phyloP scores from a whole-genome alignment of 2,113 vertebrate species.

The Triplophysa siluroides region DNA sequence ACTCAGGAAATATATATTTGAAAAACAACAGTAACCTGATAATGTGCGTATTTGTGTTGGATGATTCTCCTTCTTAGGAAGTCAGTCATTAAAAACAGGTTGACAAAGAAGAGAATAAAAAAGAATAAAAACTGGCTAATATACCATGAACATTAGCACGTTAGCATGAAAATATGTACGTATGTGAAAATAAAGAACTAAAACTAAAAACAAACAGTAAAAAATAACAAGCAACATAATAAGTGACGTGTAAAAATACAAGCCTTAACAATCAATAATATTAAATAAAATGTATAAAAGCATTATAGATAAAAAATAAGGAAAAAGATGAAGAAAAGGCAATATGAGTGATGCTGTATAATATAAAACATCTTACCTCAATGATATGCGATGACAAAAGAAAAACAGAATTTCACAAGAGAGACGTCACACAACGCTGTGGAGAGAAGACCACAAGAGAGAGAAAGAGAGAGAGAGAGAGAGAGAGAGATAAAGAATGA shows the following conservation, averaged over 20 bases:
- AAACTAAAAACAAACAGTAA: too few species aligned
- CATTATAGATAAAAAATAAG: neutral
- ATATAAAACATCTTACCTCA: slow-evolving; percentile 10
- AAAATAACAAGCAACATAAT: too few species aligned
- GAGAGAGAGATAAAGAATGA: neutral
- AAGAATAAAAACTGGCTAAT: too few species aligned
- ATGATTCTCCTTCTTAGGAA: too few species aligned
- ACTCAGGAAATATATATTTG: too few species aligned
- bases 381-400: slow-evolving; percentile 1
- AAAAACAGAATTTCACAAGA: neutral
- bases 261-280: neutral
- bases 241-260: neutral
- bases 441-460: neutral
- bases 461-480: slow-evolving; percentile 23
- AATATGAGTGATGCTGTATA: neutral
- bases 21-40: too few species aligned
- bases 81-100: too few species aligned
- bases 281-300: too few species aligned
- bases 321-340: neutral
- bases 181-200: too few species aligned
- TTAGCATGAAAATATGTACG: too few species aligned
- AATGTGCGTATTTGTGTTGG: too few species aligned
- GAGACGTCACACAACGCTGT: neutral
- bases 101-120: neutral
- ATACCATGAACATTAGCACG: too few species aligned